Percentiles rank a stretch among this genome's conserved stretches.
Evolutionary conservation across 1,140 invertebrate genomes (phyloP).

Genomic region (Mycetomoellerius zeteki): DNA sequence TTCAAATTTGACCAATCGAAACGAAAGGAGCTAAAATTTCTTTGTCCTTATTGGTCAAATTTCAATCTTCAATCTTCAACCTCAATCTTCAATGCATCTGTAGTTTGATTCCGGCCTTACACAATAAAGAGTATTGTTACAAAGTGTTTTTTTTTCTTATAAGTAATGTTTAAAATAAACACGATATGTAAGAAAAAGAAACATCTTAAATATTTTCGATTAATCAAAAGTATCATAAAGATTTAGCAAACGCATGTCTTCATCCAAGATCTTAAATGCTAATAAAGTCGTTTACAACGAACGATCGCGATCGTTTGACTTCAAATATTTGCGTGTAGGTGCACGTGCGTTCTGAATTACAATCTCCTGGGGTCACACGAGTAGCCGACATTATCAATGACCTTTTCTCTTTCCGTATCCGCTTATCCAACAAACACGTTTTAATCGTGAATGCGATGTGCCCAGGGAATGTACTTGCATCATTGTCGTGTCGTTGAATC

Average conservation of each 20-base stretch:
- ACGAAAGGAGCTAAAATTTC: too few species aligned
- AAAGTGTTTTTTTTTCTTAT: neutral
- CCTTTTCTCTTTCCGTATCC: constrained; percentile 21
- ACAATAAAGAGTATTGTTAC: neutral
- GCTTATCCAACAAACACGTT: neutral
- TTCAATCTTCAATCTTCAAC: too few species aligned
- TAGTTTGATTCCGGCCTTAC: too few species aligned
- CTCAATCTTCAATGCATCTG: too few species aligned
- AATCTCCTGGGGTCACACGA: neutral
- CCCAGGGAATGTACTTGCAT: neutral
- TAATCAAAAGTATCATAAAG: too few species aligned
- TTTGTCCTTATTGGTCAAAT: too few species aligned
- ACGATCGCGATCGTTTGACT: constrained; percentile 15
- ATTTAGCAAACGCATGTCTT: too few species aligned
- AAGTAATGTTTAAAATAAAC: neutral
- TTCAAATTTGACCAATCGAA: too few species aligned
- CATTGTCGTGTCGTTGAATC: neutral
- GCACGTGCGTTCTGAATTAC: neutral
- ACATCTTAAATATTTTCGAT: neutral
- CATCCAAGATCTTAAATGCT: too few species aligned
- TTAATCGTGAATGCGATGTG: neutral
- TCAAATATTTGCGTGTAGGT: neutral
- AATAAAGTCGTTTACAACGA: neutral
- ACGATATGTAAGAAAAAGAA: neutral
- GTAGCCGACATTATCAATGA: constrained; percentile 22